These are phyloP conservation scores for Hippocampus guttulatus DNA, from an alignment of 2,113 vertebrate species.

Conservation along the genomic window DNA sequence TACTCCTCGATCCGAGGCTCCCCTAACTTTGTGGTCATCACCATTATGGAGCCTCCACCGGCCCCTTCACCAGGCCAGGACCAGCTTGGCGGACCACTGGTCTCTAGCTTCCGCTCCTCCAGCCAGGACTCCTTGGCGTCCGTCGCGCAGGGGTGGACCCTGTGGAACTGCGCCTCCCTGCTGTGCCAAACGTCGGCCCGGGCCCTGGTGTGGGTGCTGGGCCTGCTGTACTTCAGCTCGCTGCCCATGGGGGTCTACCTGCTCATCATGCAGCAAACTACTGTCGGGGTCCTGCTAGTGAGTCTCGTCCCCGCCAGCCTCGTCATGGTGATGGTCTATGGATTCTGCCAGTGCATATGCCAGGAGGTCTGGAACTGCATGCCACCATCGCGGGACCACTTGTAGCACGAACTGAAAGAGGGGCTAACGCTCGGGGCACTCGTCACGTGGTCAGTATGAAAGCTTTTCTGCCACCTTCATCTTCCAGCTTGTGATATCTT, in stretches of 20 bases:
- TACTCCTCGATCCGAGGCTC: conserved; percentile 66
- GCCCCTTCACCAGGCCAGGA: conserved; percentile 65
- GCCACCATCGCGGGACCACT: conserved; percentile 66
- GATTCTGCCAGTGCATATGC: conserved; percentile 90
- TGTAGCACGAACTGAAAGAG: not conserved
- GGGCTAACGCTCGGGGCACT: too few species aligned
- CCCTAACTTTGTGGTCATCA: conserved; percentile 87
- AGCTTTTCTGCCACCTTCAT: too few species aligned
- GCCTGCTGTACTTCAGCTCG: conserved; percentile 90
- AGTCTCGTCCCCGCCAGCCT: conserved; percentile 93
- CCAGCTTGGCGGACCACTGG: conserved; percentile 26
- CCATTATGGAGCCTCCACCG: conserved; percentile 88
- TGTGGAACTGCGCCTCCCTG: conserved; percentile 86
- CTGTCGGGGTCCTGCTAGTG: conserved; percentile 85
- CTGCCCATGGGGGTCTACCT: conserved; percentile 92
- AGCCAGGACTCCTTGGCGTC: conserved; percentile 86
- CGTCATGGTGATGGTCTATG: conserved; percentile 86
- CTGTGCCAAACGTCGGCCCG: conserved; percentile 86
- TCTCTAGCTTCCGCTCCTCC: conserved; percentile 67
- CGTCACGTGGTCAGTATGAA: too few species aligned
- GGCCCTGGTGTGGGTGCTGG: conserved; percentile 86
- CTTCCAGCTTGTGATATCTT: too few species aligned
- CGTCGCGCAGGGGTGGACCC: conserved; percentile 80
- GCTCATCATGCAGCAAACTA: conserved; percentile 89
- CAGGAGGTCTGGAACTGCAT: conserved; percentile 88